Evolutionary conservation across 2,797 vertebrate species (phyloP).

Genomic region (Leptoclinus maculatus): DNA sequence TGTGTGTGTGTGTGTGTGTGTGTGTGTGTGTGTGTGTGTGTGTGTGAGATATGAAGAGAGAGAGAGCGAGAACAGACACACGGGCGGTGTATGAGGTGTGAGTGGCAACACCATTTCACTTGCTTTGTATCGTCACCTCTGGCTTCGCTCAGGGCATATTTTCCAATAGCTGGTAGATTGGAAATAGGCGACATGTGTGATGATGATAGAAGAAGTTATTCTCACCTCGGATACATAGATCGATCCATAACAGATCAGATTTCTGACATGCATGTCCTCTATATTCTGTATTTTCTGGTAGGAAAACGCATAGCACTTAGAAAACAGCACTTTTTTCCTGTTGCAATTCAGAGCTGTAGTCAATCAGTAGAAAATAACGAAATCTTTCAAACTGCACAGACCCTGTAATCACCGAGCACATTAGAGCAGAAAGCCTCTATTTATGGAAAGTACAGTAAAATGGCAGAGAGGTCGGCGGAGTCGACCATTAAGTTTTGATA

Average conservation of each 20-base stretch:
- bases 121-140: conserved; percentile 45
- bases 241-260: conserved; percentile 19
- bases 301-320: background rate
- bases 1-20: background rate
- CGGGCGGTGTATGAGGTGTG: conserved; percentile 35
- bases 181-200: conserved; percentile 47
- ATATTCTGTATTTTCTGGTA: background rate
- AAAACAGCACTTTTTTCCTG: conserved; percentile 7
- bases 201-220: conserved; percentile 56
- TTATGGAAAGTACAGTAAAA: conserved; percentile 62
- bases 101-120: conserved; percentile 40
- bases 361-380: conserved; percentile 42
- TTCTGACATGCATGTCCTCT: conserved; percentile 23
- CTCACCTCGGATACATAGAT: conserved; percentile 43
- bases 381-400: conserved; percentile 24
- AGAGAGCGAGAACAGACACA: conserved; percentile 7
- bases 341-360: conserved; percentile 24
- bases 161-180: conserved; percentile 38
- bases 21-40: conserved; percentile 6
- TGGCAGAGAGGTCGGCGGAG: conserved; percentile 42
- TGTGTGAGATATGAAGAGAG: background rate
- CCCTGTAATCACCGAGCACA: conserved; percentile 64
- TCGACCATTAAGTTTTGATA: conserved; percentile 61
- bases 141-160: conserved; percentile 31
- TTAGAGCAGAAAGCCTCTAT: conserved; percentile 60